Percentiles rank a stretch among this genome's conserved stretches.
phyloP scores from a whole-genome alignment of 2,888 invertebrate genomes.

The Anorthoa munda region DNA sequence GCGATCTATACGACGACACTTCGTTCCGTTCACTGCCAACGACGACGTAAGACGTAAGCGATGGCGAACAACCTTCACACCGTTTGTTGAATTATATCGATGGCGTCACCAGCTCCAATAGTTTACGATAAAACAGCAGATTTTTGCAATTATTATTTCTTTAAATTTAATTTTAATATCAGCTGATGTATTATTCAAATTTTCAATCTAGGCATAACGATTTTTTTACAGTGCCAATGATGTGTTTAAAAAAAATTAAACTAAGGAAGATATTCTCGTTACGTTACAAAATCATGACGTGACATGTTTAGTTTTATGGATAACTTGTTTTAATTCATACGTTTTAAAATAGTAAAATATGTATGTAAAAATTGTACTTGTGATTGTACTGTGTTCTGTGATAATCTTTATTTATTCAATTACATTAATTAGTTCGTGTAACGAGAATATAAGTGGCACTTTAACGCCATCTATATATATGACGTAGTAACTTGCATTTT shows the following conservation, averaged over 20 bases:
- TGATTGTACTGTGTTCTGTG: background rate
- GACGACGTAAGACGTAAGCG: constrained; percentile 78
- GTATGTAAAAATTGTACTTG: too few relatives aligned
- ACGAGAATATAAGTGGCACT: constrained; percentile 14
- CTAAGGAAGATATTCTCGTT: constrained; percentile 43
- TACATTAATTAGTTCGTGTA: background rate
- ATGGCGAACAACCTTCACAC: constrained; percentile 76
- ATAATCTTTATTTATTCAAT: background rate
- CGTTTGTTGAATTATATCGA: constrained; percentile 69
- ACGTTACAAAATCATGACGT: too few relatives aligned
- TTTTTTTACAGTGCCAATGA: constrained; percentile 36
- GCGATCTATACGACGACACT: constrained; percentile 90
- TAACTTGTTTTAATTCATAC: background rate
- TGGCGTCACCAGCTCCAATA: constrained; percentile 64
- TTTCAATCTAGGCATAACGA: constrained; percentile 44
- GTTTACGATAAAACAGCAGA: constrained; percentile 29
- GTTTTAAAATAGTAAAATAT: rapidly evolving
- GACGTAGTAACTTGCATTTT: rapidly evolving
- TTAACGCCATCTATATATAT: constrained; percentile 29
- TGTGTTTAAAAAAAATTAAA: constrained; percentile 25
- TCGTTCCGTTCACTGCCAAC: constrained; percentile 90
- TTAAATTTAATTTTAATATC: constrained; percentile 21
- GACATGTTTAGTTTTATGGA: background rate
- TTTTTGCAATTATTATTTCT: constrained; percentile 18
- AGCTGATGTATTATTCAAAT: constrained; percentile 48